A percentile compares a stretch with the other conserved stretches of the same genome.
Conservation (phyloP, 2,113 vertebrate genomes). For the Falcunculus frontatus region DNA sequence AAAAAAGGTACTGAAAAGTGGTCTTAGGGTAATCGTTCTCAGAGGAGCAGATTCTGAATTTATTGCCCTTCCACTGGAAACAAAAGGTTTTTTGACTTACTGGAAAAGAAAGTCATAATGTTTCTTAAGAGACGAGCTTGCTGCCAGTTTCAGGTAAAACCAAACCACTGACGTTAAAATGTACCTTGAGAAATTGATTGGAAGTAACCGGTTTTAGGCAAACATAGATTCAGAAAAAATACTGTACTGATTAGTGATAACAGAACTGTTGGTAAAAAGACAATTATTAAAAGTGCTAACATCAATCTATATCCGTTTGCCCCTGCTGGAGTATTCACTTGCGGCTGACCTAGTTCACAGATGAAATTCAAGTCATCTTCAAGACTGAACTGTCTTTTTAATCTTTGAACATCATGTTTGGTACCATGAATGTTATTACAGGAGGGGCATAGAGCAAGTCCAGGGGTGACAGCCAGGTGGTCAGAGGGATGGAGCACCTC, state of each 20-base stretch:
- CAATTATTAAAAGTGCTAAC: rapidly evolving
- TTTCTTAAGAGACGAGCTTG: background rate
- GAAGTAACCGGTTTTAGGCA: background rate
- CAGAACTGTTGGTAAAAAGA: background rate
- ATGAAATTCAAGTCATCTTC: background rate
- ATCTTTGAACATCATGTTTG: background rate
- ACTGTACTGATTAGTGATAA: background rate
- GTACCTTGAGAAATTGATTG: background rate
- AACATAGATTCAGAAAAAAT: background rate
- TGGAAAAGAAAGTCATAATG: background rate
- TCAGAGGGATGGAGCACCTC: background rate
- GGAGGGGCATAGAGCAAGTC: background rate
- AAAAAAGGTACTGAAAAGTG: background rate
- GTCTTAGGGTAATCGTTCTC: background rate
- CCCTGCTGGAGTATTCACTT: background rate
- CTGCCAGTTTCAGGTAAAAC: background rate
- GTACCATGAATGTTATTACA: background rate
- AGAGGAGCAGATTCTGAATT: background rate
- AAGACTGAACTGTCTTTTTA: background rate
- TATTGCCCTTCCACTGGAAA: background rate
- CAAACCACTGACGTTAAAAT: background rate
- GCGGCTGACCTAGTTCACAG: background rate
- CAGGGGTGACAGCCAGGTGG: background rate
- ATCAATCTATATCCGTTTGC: background rate
- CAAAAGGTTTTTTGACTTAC: rapidly evolving